Evolutionary conservation across 1,140 invertebrate genomes (phyloP), one percentile per base, ranked within the genome.

Genomic region (Drosophila tsacasi): DNA sequence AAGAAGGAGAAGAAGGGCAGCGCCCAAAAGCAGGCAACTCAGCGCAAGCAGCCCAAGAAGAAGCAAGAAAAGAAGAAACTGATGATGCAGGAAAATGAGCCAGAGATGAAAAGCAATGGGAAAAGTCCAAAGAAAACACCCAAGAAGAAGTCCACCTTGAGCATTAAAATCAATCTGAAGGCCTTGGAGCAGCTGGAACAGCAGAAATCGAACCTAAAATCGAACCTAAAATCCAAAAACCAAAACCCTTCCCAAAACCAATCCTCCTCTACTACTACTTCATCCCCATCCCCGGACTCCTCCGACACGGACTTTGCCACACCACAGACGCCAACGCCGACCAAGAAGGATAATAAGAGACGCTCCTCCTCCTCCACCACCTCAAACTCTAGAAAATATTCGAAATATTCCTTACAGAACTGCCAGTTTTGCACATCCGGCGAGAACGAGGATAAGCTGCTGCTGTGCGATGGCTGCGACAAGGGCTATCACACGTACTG

Each of bases 401-500:
- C 86, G 59, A 91, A 57, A 57, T 57, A 90, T 93, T 85, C 91
- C 80, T 96, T 96, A 57, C 95, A 99, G 97, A 98, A 98, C 93
- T 99, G 98, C 93, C 98, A 99, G 94, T 98, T 99, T 93, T 99
- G 98, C 94, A 96, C 97, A 85, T 97, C 96, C 90, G 98, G 98
- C 69, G 98, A 99, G 93, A 98, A 99, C 89, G 98, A 99, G 94
- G 98, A 98, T 81, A 97, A 98, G 93, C 93, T 99, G 49, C 94
- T 99, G 65, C 94, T 99, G 4, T 99, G 98, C 94, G 98, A 99
- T 94, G 97, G 98, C 72, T 99, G 98, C 94, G 98, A 99, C 94
- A 97, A 98, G 93, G 98, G 98, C 54, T 99, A 99, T 93, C 98
- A 99, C 94, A 99, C 98, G 49, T 99, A 99, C 93, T 99, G 98